Evolutionary conservation across 2,797 vertebrate species (phyloP), one percentile per base, ranked within the genome.

Genomic region (Podarcis lilfordi): DNA sequence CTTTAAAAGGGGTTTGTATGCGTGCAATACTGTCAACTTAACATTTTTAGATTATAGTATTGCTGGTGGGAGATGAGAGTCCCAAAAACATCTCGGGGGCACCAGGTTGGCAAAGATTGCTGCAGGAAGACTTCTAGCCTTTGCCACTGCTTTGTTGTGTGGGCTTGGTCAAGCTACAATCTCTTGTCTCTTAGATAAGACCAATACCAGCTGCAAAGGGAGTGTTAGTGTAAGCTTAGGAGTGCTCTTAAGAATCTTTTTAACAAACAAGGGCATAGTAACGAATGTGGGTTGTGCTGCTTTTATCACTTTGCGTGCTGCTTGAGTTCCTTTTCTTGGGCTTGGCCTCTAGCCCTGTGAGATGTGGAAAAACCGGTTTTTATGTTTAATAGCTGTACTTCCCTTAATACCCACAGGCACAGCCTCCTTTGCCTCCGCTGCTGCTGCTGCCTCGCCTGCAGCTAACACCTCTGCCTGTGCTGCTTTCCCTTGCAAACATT

Each of bases 351-450:
- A 88, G 85, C 86, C 89, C 92, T 78, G 27, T 94, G 93, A 95
- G 96, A 96, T 96, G 96, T 93, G 89, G 96, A 95, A 96, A 95
- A 96, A 96, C 96, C 94, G 94, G 96, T 97, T 96, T 50, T 93
- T 92, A 95, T 94, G 92, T 95, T 95, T 95, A 94, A 94, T 92
- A 95, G 91, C 93, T 93, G 95, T 82, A 96, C 95, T 96, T 96
- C 96, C 93, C 93, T 95, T 94, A 90, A 90, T 93, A 93, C 94
- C 93, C 92, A 95, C 92, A 84, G 92, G 87, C 87, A 88, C 89
- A 84, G 88, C 87, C 91, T 92, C 19, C 85, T 94, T 64, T 45
- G 29, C 91, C n/a, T n/a, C n/a, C n/a, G n/a, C n/a, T 86, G 74
- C 17, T 21, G 23, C 17, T 29, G 27, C 0, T 19, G n/a, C 69